Conservation (phyloP, 2,797 vertebrate species). For the Erethizon dorsatum region DNA sequence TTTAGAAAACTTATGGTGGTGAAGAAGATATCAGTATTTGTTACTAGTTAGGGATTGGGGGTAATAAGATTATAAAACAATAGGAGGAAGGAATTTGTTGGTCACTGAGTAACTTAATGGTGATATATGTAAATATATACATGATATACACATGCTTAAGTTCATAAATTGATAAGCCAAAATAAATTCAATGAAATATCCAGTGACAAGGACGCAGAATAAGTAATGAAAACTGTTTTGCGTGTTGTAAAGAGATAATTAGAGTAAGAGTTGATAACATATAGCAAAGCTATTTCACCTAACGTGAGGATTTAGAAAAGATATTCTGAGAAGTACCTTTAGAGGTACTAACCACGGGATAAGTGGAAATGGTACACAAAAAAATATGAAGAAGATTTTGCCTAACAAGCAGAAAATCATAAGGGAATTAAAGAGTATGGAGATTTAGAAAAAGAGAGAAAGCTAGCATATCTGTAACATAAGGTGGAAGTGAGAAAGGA, state of each 20-base stretch:
- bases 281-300: not conserved
- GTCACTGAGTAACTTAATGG: not conserved
- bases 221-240: not conserved
- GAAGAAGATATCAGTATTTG: not conserved
- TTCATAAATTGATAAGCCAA: not conserved
- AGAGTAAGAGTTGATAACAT: not conserved
- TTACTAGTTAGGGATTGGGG: not conserved
- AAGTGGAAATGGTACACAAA: not conserved
- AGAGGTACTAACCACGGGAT: not conserved
- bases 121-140: not conserved
- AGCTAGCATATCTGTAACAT: not conserved
- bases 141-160: not conserved
- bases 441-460: not conserved
- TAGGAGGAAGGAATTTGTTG: not conserved
- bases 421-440: not conserved
- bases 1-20: not conserved
- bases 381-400: not conserved
- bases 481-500: not conserved
- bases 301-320: not conserved
- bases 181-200: not conserved
- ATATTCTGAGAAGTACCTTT: not conserved
- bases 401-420: not conserved
- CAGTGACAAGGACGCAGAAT: not conserved
- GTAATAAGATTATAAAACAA: not conserved
- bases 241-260: not conserved